These are phyloP conservation scores for Pharmacophagus antenor DNA, from an alignment of 2,888 invertebrate genomes.

Conservation along the genomic window DNA sequence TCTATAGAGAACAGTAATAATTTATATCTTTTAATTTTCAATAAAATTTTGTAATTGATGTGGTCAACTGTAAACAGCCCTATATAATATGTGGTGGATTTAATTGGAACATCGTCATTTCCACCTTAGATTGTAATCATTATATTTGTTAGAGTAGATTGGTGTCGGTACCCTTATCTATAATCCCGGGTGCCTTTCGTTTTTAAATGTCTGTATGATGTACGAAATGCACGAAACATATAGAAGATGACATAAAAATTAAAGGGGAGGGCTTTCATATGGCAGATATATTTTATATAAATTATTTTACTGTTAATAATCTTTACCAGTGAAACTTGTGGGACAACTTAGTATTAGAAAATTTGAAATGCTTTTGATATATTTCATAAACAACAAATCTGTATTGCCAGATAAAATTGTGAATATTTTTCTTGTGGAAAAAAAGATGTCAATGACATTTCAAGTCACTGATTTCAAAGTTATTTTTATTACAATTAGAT, in stretches of 20 bases:
- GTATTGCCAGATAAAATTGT: conserved; percentile 81
- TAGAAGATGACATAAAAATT: conserved; percentile 85
- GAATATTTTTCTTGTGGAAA: conserved; percentile 77
- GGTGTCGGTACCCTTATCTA: conserved; percentile 77
- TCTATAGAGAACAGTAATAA: neutral
- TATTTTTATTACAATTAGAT: conserved; percentile 77
- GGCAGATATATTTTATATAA: conserved; percentile 73
- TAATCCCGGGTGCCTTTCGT: conserved; percentile 79
- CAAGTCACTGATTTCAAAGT: conserved; percentile 74
- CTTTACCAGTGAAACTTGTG: conserved; percentile 69
- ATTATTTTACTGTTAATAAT: conserved; percentile 74
- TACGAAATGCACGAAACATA: conserved; percentile 94
- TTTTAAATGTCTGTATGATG: conserved; percentile 87
- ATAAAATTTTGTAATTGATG: conserved; percentile 24
- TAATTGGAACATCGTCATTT: conserved; percentile 49
- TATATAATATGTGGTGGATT: conserved; percentile 55
- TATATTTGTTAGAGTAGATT: conserved; percentile 79
- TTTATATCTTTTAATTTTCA: neutral
- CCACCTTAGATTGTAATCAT: conserved; percentile 74
- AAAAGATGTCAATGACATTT: conserved; percentile 76
- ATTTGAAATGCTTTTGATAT: conserved; percentile 72
- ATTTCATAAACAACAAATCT: conserved; percentile 71
- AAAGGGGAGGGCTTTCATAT: conserved; percentile 56
- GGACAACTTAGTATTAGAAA: conserved; percentile 76
- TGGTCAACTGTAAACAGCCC: conserved; percentile 57